A percentile compares a stretch with the other conserved stretches of the same genome.
Evolutionary conservation across 2,888 invertebrate species (phyloP).

Genomic region (Phaonia tiefii): DNA sequence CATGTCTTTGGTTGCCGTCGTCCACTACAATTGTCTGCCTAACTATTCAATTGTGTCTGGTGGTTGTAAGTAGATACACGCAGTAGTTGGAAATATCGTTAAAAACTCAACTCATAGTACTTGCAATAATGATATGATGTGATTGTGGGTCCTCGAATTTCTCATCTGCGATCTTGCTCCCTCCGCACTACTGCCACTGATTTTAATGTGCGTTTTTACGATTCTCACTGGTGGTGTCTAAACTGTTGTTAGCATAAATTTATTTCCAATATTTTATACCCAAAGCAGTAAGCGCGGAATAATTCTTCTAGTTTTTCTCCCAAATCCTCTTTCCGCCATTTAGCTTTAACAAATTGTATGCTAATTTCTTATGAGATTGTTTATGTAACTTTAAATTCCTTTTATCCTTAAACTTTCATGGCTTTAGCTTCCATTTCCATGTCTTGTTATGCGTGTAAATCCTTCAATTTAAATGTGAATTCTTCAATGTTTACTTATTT

Average conservation of each 20-base stretch:
- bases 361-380: slow-evolving; percentile 13
- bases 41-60: neutral
- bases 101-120: neutral
- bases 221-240: slow-evolving; percentile 3
- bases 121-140: slow-evolving; percentile 22
- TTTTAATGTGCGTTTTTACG: slow-evolving; percentile 7
- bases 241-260: slow-evolving; percentile 39
- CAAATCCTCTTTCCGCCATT: slow-evolving; percentile 3
- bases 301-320: slow-evolving; percentile 10
- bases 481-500: too few relatives aligned
- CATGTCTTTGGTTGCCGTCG: too few relatives aligned
- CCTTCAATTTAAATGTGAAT: too few relatives aligned
- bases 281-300: too few relatives aligned
- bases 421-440: neutral
- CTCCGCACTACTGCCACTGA: too few relatives aligned
- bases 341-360: slow-evolving; percentile 12
- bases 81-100: slow-evolving; percentile 16
- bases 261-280: slow-evolving; percentile 25
- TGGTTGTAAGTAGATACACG: too few relatives aligned
- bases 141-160: neutral
- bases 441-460: slow-evolving; percentile 11
- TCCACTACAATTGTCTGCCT: neutral
- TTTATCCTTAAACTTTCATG: slow-evolving; percentile 39
- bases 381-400: neutral
- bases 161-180: neutral